Conservation (phyloP, 2,797 vertebrate species). For the Falco cherrug region DNA sequence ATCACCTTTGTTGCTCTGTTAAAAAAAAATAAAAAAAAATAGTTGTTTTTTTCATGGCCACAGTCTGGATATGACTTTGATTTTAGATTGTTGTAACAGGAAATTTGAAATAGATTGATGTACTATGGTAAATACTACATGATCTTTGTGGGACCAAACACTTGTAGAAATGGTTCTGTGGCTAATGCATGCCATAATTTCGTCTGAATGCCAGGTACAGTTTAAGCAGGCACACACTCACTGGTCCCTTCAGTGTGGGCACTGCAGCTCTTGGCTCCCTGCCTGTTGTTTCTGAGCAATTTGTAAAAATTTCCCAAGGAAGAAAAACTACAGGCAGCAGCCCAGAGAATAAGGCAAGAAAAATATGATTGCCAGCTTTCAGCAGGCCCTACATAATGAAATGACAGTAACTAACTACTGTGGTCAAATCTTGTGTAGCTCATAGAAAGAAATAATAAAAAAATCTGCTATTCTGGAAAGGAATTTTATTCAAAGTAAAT, state of each 20-base stretch:
- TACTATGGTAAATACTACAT: not conserved
- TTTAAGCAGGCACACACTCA: not conserved
- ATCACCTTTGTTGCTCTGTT: not conserved
- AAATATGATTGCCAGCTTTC: not conserved
- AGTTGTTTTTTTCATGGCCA: not conserved
- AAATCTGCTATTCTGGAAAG: not conserved
- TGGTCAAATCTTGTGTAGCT: not conserved
- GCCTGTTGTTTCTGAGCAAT: not conserved
- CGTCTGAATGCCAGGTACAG: not conserved
- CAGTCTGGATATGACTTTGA: not conserved
- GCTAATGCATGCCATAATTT: not conserved
- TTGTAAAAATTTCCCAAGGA: not conserved
- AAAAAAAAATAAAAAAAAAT: not conserved
- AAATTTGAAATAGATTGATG: not conserved
- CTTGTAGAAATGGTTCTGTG: not conserved
- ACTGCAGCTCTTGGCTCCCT: not conserved
- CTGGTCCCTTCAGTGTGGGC: not conserved
- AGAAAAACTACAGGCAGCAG: not conserved
- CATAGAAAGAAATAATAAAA: not conserved
- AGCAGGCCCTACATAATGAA: not conserved
- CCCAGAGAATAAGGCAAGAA: not conserved
- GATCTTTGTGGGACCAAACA: not conserved
- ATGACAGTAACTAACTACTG: not conserved
- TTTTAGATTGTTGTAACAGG: not conserved
- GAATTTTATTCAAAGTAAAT: slow-evolving; percentile 19